A percentile compares a stretch with the other conserved stretches of the same genome.
These are phyloP conservation scores for Syrrhaptes paradoxus DNA, from an alignment of 2,113 vertebrate species.

Conservation along the genomic window DNA sequence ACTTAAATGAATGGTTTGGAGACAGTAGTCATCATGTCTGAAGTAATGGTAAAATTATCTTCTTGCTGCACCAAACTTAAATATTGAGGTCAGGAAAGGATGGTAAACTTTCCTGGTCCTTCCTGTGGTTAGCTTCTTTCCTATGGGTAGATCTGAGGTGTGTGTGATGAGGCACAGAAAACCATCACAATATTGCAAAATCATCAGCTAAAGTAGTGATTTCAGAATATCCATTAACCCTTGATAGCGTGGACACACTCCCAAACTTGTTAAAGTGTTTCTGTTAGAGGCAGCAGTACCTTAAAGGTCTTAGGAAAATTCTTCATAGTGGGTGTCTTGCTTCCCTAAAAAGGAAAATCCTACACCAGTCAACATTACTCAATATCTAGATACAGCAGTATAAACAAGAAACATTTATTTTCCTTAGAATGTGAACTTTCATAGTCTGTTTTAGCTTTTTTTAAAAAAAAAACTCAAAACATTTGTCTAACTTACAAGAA, in stretches of 20 bases:
- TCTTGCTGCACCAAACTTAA: slow-evolving; percentile 32
- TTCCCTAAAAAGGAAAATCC: background rate
- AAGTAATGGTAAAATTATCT: slow-evolving; percentile 29
- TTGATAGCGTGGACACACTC: background rate
- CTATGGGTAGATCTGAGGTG: background rate
- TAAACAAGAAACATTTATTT: background rate
- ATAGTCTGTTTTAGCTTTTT: background rate
- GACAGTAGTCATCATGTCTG: background rate
- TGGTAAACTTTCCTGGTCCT: background rate
- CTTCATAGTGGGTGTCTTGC: background rate
- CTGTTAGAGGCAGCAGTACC: background rate
- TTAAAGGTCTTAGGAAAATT: background rate
- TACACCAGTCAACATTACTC: background rate
- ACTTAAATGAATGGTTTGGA: slow-evolving; percentile 55
- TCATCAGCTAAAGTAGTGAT: background rate
- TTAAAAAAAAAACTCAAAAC: background rate
- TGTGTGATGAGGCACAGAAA: background rate
- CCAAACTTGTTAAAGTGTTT: background rate
- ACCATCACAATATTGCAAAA: background rate
- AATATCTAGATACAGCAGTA: background rate
- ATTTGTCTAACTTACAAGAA: background rate
- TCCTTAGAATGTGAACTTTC: background rate
- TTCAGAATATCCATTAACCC: background rate
- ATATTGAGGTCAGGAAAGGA: background rate
- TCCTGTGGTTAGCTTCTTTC: background rate